Base-by-base conservation (phyloP, 2,888 invertebrate genomes). In the Volucella bombylans region DNA sequence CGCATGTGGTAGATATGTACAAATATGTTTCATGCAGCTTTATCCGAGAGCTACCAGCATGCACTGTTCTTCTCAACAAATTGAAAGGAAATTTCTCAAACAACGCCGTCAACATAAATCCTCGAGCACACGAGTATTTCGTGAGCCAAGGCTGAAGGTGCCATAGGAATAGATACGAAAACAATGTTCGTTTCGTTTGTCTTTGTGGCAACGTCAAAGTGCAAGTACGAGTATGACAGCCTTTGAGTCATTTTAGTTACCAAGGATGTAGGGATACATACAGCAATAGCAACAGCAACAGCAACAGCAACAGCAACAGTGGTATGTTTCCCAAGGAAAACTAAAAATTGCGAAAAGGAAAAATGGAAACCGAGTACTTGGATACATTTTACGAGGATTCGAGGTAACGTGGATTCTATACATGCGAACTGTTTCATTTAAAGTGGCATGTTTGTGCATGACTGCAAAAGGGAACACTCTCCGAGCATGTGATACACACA, bases 71-170 rank as follows among this genome's bases (percentile, higher is more conserved):
- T 23, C 31, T 59, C 41, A 15, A 74, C 78, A 82, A 82, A 82
- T 78, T 82, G 78, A 82, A 82, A 82, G 68, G 67, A 62, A 78
- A 82, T 82, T 82, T 72, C 72, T 72, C 67, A 55, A 78, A 62
- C 67, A 78, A 78, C 77, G 65, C 55, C 77, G 55, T 77, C 77
- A 67, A 49, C 54, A 72, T 31, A 45, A 82, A 72, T 72, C 72
- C 72, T 54, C 55, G 67, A 72, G 78, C 23, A 23, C 23, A 23
- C 23, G 23, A 65, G 72, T 72, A 67, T 62, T 43, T 55, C 67
- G 18, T 54, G 12, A 14, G 49, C 55, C 12, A n/a, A 4, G 45
- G 23, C 4, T 9, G 23, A n/a, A 49, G 31, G 43, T 4, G 59
- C 15, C 12, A 14, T 38, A 41, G 39, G 71, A 23, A 65, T 67